These are phyloP conservation scores for Augochlorella aurata DNA, from an alignment of 2,888 invertebrate species.

Conservation along the genomic window DNA sequence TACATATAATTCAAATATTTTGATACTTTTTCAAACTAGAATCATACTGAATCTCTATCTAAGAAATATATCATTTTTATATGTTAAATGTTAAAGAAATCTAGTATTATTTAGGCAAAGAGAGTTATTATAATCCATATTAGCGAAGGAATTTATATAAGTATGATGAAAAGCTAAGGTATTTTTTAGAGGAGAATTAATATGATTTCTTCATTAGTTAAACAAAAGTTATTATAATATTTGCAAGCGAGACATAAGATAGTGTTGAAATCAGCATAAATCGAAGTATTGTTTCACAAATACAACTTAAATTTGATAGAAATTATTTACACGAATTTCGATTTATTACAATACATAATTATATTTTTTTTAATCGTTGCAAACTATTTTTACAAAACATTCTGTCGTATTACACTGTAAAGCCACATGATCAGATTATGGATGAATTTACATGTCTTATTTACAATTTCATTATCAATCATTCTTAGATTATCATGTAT, in stretches of 20 bases:
- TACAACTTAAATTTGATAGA: slow-evolving; percentile 19
- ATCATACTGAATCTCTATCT: slow-evolving; percentile 24
- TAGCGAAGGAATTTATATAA: slow-evolving; percentile 44
- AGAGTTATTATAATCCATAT: slow-evolving; percentile 45
- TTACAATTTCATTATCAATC: slow-evolving; percentile 17
- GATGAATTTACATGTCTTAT: slow-evolving; percentile 15
- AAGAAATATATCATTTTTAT: slow-evolving; percentile 16
- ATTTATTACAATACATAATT: slow-evolving; percentile 19
- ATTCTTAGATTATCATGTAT: slow-evolving; percentile 22
- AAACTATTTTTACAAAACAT: slow-evolving; percentile 25
- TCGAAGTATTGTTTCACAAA: slow-evolving; percentile 37
- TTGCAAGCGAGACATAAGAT: slow-evolving; percentile 52
- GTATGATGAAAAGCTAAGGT: slow-evolving; percentile 37
- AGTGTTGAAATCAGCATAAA: slow-evolving; percentile 54
- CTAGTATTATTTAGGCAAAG: slow-evolving; percentile 40
- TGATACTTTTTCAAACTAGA: not conserved
- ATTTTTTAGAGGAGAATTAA: slow-evolving; percentile 48
- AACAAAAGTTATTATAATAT: slow-evolving; percentile 50
- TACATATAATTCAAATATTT: not conserved
- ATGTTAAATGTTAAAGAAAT: slow-evolving; percentile 42
- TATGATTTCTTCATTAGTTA: slow-evolving; percentile 53
- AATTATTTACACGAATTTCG: slow-evolving; percentile 28
- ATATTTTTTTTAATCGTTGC: slow-evolving; percentile 13
- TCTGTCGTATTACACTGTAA: slow-evolving; percentile 24
- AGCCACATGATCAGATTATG: slow-evolving; percentile 4